Evolutionary conservation across 2,888 invertebrate genomes (phyloP).

Genomic region (Hyposoter didymator): DNA sequence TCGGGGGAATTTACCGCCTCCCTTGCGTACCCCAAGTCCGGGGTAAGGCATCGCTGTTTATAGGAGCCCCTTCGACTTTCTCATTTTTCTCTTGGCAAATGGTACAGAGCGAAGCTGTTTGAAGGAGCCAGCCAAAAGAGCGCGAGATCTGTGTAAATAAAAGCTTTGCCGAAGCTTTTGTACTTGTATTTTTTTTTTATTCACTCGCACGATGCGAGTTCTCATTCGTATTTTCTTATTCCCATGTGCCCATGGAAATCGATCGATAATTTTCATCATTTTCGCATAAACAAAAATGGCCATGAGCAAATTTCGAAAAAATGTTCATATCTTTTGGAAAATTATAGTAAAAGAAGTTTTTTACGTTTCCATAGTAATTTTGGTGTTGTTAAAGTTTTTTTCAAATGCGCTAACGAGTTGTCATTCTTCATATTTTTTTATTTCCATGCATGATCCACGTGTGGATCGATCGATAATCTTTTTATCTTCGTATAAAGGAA

Average conservation of each 20-base stretch:
- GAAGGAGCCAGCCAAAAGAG: constrained; percentile 25
- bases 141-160: constrained; percentile 40
- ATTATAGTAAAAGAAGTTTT: too few relatives aligned
- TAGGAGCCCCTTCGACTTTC: constrained; percentile 44
- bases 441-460: constrained; percentile 32
- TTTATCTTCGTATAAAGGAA: too few relatives aligned
- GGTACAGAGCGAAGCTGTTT: constrained; percentile 30
- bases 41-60: constrained; percentile 28
- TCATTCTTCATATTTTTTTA: constrained; percentile 54
- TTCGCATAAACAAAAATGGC: too few relatives aligned
- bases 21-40: constrained; percentile 40
- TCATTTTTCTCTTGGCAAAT: constrained; percentile 55
- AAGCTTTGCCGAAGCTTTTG: constrained; percentile 43
- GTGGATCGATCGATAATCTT: constrained; percentile 33
- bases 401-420: neutral
- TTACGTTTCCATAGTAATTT: neutral
- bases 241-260: constrained; percentile 32
- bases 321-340: too few relatives aligned
- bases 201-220: neutral
- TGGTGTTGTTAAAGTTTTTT: neutral
- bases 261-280: neutral
- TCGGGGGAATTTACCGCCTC: constrained; percentile 49
- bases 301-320: too few relatives aligned
- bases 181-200: neutral
- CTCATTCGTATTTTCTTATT: constrained; percentile 55